A percentile compares a stretch with the other conserved stretches of the same genome.
phyloP scores from a whole-genome alignment of 2,113 vertebrate species.

The Platycercus adscitus region DNA sequence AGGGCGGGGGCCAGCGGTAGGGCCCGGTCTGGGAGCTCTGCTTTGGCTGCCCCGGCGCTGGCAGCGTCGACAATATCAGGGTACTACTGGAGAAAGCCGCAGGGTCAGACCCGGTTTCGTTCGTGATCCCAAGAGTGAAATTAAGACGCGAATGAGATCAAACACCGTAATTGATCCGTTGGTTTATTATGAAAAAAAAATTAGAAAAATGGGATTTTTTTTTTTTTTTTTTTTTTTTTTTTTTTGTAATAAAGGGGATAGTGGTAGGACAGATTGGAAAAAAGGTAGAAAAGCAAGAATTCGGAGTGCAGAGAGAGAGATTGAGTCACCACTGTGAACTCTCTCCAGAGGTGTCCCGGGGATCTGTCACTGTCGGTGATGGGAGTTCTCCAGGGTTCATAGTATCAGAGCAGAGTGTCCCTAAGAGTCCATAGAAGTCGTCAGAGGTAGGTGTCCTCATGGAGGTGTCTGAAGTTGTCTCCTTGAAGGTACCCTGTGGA shows the following conservation, averaged over 20 bases:
- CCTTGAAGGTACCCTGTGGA: not conserved
- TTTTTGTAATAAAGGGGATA: not conserved
- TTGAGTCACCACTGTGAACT: not conserved
- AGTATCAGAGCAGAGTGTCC: not conserved
- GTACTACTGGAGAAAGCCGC: not conserved
- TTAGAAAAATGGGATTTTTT: not conserved
- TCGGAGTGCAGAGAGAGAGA: not conserved
- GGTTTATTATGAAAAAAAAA: not conserved
- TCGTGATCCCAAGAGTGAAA: not conserved
- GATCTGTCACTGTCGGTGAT: not conserved
- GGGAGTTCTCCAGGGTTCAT: not conserved
- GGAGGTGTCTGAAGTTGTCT: not conserved
- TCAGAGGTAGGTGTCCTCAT: not conserved
- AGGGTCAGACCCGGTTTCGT: not conserved
- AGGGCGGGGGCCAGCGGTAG: too few species aligned
- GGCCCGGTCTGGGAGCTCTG: not conserved
- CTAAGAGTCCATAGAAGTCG: not conserved
- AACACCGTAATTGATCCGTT: not conserved
- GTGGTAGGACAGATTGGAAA: not conserved
- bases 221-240: too few species aligned
- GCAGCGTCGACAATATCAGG: not conserved
- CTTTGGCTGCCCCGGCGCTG: too few species aligned
- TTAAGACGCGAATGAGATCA: not conserved
- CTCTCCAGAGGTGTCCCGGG: not conserved
- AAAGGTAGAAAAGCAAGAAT: not conserved